phyloP scores from a whole-genome alignment of 2,113 vertebrate genomes.

The Pycnonotus jocosus region DNA sequence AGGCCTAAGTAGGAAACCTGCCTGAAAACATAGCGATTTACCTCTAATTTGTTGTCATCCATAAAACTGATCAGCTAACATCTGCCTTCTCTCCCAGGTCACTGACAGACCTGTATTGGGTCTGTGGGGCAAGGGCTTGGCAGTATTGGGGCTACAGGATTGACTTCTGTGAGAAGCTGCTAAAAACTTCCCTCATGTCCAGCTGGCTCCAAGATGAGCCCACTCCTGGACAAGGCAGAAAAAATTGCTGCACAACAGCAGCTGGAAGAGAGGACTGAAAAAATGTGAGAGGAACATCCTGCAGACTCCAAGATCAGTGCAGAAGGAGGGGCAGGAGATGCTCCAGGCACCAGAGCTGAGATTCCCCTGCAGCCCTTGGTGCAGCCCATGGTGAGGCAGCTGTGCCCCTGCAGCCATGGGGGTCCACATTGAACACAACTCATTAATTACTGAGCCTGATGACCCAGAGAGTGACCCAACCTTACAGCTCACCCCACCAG shows the following conservation, averaged over 20 bases:
- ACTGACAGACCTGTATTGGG: accelerated
- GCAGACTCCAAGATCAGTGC: background rate
- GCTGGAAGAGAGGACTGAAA: background rate
- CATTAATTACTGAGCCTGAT: background rate
- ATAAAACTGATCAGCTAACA: background rate
- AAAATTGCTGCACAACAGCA: background rate
- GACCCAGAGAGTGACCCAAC: background rate
- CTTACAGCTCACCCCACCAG: background rate
- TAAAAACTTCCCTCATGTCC: background rate
- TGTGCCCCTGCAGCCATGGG: background rate
- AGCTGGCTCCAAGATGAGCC: background rate
- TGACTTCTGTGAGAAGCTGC: background rate
- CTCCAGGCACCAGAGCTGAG: accelerated
- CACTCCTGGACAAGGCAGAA: too few relatives aligned
- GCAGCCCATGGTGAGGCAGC: background rate
- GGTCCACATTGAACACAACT: accelerated
- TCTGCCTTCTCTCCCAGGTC: background rate
- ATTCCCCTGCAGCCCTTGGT: background rate
- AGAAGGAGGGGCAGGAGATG: background rate
- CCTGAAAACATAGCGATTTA: background rate
- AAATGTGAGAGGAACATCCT: background rate
- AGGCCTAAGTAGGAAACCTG: background rate
- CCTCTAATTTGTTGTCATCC: background rate
- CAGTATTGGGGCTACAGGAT: background rate
- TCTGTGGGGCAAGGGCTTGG: background rate